Evolutionary conservation across 2,113 vertebrate species (phyloP), one percentile per base, ranked within the genome.

Genomic region (Kobus ellipsiprymnus): DNA sequence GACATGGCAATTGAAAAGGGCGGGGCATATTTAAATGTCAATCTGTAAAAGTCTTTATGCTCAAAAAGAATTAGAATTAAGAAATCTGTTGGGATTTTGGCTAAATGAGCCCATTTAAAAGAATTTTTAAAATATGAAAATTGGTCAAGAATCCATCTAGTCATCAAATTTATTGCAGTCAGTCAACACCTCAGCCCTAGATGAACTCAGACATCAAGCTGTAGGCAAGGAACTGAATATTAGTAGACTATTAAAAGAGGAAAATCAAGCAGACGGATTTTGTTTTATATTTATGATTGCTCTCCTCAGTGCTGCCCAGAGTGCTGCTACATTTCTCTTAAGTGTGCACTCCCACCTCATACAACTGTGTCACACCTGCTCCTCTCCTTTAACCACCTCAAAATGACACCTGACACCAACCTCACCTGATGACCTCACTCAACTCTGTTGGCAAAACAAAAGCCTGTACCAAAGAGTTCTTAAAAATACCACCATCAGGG

Each of bases 51-150:
- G 17, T 30, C 52, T 91, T 95, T 54, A 33, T 59, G 48, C 59
- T 89, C 19, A 29, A 78, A 92, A 97, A 62, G 14, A 97, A 94
- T 87, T 74, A 93, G 52, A 97, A 93, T 40, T 87, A 80, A 87
- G 54, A 92, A 64, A 96, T 84, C 77, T 83, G 19, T 23, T 97
- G 50, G 74, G 74, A 93, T 77, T 94, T 91, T 83, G 36, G n/a
- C 57, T 64, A 96, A 92, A 81, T 59, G n/a, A 60, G 62, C 16
- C 92, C n/a, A 87, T 50, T 59, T 96, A 59, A 62, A 89, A 80
- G 27, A 12, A 46, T 87, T 95, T 95, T 92, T 87, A 10, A 78
- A 86, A 67, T 33, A 48, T 54, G 71, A 85, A 94, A 95, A 95
- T 16, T 52, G 25, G 33, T 67, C 82, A 96, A 96, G 10, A 96